phyloP scores from a whole-genome alignment of 2,888 invertebrate species.

The Dermolepida albohirtum region DNA sequence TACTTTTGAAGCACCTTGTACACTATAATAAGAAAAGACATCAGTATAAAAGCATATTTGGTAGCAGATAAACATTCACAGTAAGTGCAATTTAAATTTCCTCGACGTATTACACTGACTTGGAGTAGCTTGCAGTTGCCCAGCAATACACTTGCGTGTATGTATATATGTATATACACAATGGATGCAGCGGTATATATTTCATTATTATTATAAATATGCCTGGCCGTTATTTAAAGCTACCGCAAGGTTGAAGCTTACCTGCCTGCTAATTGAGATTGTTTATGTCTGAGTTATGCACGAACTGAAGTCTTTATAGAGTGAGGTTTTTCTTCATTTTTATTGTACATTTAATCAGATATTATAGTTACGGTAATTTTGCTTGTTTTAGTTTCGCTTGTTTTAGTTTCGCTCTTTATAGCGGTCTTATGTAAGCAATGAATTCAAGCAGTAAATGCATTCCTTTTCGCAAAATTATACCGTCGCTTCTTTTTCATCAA shows the following conservation, averaged over 20 bases:
- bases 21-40: neutral
- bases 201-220: conserved; percentile 32
- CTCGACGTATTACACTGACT: too few relatives aligned
- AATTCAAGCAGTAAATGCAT: neutral
- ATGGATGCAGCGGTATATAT: conserved; percentile 10
- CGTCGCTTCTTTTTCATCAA: neutral
- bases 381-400: neutral
- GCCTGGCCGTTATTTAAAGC: conserved; percentile 25
- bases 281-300: conserved; percentile 24
- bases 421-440: neutral
- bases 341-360: conserved; percentile 16
- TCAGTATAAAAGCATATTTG: conserved; percentile 10
- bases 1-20: conserved; percentile 13
- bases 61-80: conserved; percentile 8
- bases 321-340: conserved; percentile 15
- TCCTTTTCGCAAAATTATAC: too few relatives aligned
- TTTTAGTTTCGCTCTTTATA: conserved; percentile 2
- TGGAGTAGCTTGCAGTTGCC: too few relatives aligned
- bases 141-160: too few relatives aligned
- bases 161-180: too few relatives aligned
- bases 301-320: conserved; percentile 25
- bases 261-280: conserved; percentile 23
- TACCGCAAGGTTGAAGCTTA: conserved; percentile 25
- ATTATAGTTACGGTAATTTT: conserved; percentile 1
- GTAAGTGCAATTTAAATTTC: conserved; percentile 23